phyloP scores from a whole-genome alignment of 2,797 vertebrate genomes.

The Chelon auratus region DNA sequence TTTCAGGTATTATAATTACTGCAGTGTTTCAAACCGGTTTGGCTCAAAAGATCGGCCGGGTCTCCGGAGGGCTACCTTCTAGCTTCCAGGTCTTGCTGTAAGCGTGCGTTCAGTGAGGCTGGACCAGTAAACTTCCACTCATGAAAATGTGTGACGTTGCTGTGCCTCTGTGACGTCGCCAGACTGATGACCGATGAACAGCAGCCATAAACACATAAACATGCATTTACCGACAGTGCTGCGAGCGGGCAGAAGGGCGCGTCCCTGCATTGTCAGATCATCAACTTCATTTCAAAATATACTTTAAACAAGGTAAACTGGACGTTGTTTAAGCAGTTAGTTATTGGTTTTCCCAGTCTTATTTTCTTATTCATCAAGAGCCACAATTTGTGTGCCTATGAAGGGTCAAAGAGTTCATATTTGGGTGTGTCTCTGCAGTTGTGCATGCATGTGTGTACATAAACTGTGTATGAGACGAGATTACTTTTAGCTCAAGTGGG shows the following conservation, averaged over 20 bases:
- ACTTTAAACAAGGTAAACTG: no score
- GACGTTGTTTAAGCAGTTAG: no score
- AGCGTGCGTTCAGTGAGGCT: neutral
- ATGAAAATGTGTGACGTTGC: neutral
- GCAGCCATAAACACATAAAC: conserved; percentile 56
- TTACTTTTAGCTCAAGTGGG: conserved; percentile 38
- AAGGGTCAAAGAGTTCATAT: neutral
- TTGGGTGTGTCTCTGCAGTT: neutral
- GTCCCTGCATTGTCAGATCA: neutral
- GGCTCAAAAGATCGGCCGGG: neutral
- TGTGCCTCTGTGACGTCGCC: neutral
- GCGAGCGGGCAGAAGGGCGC: neutral
- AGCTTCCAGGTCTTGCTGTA: neutral
- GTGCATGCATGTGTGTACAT: neutral
- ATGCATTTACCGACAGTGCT: conserved; percentile 18
- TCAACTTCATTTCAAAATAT: no score
- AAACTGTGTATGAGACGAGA: conserved; percentile 9
- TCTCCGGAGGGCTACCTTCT: neutral
- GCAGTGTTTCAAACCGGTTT: neutral
- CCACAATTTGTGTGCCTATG: neutral
- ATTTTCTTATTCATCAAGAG: no score
- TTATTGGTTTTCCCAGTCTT: no score
- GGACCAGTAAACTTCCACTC: conserved; percentile 10
- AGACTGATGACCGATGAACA: conserved; percentile 5
- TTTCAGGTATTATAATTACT: neutral